phyloP scores from a whole-genome alignment of 2,113 vertebrate genomes.

The Pyxicephalus adspersus region DNA sequence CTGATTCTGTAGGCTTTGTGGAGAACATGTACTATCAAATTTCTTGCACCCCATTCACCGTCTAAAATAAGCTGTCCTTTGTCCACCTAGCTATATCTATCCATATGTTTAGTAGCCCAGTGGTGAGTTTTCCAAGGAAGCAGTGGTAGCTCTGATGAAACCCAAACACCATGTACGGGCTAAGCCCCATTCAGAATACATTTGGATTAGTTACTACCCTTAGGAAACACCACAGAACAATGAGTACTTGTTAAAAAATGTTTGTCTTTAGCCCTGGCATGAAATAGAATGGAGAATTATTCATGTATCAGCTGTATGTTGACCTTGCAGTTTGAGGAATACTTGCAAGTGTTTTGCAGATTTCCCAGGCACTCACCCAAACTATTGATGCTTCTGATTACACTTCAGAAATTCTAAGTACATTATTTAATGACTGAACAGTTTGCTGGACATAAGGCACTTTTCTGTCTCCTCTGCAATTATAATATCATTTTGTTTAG shows the following conservation, averaged over 20 bases:
- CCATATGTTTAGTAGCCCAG: too few relatives aligned
- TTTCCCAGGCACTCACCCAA: slow-evolving; percentile 20
- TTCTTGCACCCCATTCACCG: too few relatives aligned
- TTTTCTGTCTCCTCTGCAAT: not conserved
- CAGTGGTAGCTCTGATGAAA: too few relatives aligned
- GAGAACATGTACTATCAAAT: too few relatives aligned
- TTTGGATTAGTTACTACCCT: too few relatives aligned
- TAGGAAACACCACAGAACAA: too few relatives aligned
- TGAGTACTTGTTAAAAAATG: not conserved
- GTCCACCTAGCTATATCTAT: too few relatives aligned
- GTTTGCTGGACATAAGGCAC: not conserved
- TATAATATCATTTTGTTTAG: not conserved
- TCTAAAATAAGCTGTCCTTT: too few relatives aligned
- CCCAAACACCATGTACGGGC: too few relatives aligned
- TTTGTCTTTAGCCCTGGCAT: not conserved
- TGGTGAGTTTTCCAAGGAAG: too few relatives aligned
- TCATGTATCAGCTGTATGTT: slow-evolving; percentile 4
- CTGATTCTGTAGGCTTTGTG: too few relatives aligned
- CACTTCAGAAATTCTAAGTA: not conserved
- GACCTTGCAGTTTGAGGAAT: slow-evolving; percentile 4
- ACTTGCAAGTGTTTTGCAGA: slow-evolving; percentile 5
- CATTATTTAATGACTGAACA: slow-evolving; percentile 11
- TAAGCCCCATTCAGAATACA: too few relatives aligned
- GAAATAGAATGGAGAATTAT: not conserved
- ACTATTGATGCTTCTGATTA: slow-evolving; percentile 5